Evolutionary conservation across 2,888 invertebrate species (phyloP), one percentile per base, ranked within the genome.

Genomic region (Drosophila cognata): DNA sequence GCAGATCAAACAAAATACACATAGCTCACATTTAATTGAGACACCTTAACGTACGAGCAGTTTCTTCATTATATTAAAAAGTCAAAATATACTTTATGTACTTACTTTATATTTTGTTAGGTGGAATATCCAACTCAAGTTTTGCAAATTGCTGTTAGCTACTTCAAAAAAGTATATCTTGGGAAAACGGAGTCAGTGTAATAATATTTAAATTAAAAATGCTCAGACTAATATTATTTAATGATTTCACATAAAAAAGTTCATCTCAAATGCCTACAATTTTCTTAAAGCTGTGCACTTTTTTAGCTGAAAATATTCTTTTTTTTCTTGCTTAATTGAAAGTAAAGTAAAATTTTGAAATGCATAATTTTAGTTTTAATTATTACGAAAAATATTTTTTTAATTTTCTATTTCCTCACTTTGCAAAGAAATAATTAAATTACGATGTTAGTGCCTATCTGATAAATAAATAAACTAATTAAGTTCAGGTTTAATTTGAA

Each of bases 61-160:
- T 16, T 46, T 25, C 1, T 16, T 25, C 2, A 50, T 57, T 53
- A 36, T 53, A 4, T 53, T 31, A 50, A 36, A 6, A 28, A n/a
- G 18, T 43, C 16, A 31, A 38, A n/a, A 16, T 31, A 46, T 29
- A 52, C 28, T 18, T 53, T 56, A 31, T 46, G 67, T 74, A 74
- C 73, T 74, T 74, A 61, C 50, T 21, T 43, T 21, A 18, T 25
- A 8, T 16, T 25, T 25, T 25, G n/a, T 25, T 21, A n/a, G 28
- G n/a, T 67, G 69, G 21, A 68, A 55, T 4, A 33, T 21, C 48
- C 18, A 41, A 51, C n/a, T 51, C 18, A 6, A 6, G 16, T 11
- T 33, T 25, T 8, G 16, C 46, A 31, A n/a, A 13, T 8, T 8
- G 25, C 21, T 43, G 7, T 57, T 41, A 41, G 8, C 28, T 25